A percentile compares a stretch with the other conserved stretches of the same genome.
Evolutionary conservation across 2,797 vertebrate genomes (phyloP).

Genomic region (Micromesistius poutassou): DNA sequence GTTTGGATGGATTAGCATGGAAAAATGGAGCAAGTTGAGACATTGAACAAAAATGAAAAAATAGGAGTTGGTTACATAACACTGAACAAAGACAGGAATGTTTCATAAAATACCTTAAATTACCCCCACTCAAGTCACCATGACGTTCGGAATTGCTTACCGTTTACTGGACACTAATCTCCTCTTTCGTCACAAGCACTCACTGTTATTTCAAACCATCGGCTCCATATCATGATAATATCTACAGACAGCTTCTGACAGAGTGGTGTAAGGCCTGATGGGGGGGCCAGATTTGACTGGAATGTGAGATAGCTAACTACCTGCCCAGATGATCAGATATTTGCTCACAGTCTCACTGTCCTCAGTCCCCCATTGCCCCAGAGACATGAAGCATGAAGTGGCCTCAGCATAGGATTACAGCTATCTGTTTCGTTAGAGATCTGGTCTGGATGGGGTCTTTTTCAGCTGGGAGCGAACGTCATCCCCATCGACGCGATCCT

Average conservation of each 20-base stretch:
- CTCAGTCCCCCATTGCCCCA: conserved; percentile 59
- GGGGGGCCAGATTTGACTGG: conserved; percentile 36
- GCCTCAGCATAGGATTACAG: conserved; percentile 52
- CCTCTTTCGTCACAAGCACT: not conserved
- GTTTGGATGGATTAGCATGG: conserved; percentile 37
- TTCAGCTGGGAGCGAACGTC: not conserved
- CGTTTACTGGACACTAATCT: not conserved
- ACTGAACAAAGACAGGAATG: conserved; percentile 17
- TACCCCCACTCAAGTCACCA: not conserved
- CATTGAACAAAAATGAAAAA: conserved; percentile 30
- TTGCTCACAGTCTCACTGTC: conserved; percentile 28
- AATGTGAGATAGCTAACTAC: conserved; percentile 52
- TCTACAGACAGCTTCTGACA: conserved; percentile 24
- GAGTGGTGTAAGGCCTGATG: conserved; percentile 15
- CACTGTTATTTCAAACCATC: not conserved
- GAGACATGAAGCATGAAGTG: conserved; percentile 73
- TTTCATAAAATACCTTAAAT: conserved; percentile 9
- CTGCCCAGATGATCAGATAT: conserved; percentile 47
- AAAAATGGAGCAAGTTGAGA: conserved; percentile 17
- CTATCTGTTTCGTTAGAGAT: conserved; percentile 40
- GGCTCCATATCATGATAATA: conserved; percentile 31
- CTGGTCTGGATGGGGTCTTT: not conserved
- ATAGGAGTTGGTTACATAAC: conserved; percentile 33
- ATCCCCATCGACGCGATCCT: not conserved
- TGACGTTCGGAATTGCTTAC: not conserved